Percentiles rank a stretch among this genome's conserved stretches.
Conservation (phyloP, 2,888 invertebrate species). For the Polymixis lichenea region DNA sequence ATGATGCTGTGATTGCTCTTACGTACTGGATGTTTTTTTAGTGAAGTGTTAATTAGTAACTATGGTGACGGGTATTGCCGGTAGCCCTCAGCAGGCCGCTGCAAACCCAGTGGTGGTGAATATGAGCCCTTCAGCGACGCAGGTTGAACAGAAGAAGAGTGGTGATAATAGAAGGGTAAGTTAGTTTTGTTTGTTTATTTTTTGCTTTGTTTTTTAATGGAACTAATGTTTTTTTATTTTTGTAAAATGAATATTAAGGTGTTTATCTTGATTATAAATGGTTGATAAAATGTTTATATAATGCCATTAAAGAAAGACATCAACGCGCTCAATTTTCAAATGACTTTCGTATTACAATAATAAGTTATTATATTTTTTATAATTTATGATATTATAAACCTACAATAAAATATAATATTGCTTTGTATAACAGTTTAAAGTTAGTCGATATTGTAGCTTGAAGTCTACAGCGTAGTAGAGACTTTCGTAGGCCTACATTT, state of each 20-base stretch:
- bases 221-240: not conserved
- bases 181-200: slow-evolving; percentile 56
- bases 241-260: not conserved
- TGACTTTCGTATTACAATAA: not conserved
- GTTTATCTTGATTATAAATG: not conserved
- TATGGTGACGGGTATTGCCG: slow-evolving; percentile 87
- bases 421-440: not conserved
- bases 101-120: slow-evolving; percentile 74
- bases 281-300: slow-evolving; percentile 4
- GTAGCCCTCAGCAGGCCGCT: slow-evolving; percentile 78
- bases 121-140: slow-evolving; percentile 76
- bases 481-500: slow-evolving; percentile 26
- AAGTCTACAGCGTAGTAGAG: slow-evolving; percentile 37
- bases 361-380: not conserved
- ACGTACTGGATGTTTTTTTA: slow-evolving; percentile 59
- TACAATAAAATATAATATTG: no score
- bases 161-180: slow-evolving; percentile 87
- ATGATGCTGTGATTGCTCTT: slow-evolving; percentile 75
- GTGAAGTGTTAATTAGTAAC: slow-evolving; percentile 69
- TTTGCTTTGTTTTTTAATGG: not conserved
- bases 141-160: slow-evolving; percentile 80
- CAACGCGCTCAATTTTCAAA: slow-evolving; percentile 68
- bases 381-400: not conserved
- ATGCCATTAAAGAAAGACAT: slow-evolving; percentile 71
- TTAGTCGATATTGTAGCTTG: not conserved